A percentile compares a stretch with the other conserved stretches of the same genome.
These are phyloP conservation scores for Hesperia comma DNA, from an alignment of 2,888 invertebrate genomes.

Conservation along the genomic window DNA sequence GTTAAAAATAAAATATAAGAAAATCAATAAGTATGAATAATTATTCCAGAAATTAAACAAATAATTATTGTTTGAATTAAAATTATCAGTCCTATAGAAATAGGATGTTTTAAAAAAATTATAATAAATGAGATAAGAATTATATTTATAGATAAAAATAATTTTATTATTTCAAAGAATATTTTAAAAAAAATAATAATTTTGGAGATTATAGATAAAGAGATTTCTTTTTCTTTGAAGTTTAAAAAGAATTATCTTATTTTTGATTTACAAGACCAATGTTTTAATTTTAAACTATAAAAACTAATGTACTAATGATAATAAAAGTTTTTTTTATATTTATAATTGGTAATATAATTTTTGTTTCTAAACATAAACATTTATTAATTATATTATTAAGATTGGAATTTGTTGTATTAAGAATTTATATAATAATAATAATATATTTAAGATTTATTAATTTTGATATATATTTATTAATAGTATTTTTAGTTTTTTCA, in stretches of 20 bases:
- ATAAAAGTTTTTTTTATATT: slow-evolving; percentile 75
- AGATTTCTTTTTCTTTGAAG: slow-evolving; percentile 82
- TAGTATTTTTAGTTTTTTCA: slow-evolving; percentile 85
- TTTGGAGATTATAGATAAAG: slow-evolving; percentile 87
- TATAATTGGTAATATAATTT: slow-evolving; percentile 78
- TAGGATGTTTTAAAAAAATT: slow-evolving; percentile 71
- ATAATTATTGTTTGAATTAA: slow-evolving; percentile 79
- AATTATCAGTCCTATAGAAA: slow-evolving; percentile 82
- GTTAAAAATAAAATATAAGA: slow-evolving; percentile 85
- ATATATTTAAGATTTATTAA: slow-evolving; percentile 71
- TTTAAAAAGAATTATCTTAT: slow-evolving; percentile 83
- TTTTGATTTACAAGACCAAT: slow-evolving; percentile 88
- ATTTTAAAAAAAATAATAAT: slow-evolving; percentile 88
- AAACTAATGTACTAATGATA: slow-evolving; percentile 83
- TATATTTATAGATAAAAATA: slow-evolving; percentile 66
- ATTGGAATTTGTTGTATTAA: slow-evolving; percentile 85
- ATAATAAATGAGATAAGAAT: slow-evolving; percentile 60
- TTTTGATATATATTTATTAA: slow-evolving; percentile 82
- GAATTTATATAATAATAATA: slow-evolving; percentile 80
- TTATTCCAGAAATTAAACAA: slow-evolving; percentile 72
- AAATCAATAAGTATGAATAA: slow-evolving; percentile 83
- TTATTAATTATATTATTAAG: slow-evolving; percentile 84
- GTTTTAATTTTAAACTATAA: slow-evolving; percentile 87
- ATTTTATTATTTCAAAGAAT: slow-evolving; percentile 80
- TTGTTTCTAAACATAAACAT: slow-evolving; percentile 84